Base-by-base conservation (phyloP, 1,140 invertebrate species). In the Glomeris maerens region DNA sequence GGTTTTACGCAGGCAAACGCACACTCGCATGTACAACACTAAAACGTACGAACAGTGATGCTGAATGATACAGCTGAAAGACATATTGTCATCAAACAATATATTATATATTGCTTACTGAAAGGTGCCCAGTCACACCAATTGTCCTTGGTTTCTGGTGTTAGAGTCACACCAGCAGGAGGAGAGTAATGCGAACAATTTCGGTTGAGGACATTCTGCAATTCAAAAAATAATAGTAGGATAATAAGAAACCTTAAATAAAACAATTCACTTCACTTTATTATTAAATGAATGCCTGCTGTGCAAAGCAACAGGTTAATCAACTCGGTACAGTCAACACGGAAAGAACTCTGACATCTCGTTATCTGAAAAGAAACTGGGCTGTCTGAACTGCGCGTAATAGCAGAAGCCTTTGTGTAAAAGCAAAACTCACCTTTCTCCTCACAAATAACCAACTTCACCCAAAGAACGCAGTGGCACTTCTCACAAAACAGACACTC, bases 41-140 rank as follows among this genome's bases (percentile, higher is more conserved):
- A 13, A 13, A 13, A 10, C 10, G 31, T 36, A 13, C 20, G 13
- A 20, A 36, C 31, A 13, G 13, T 36, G 31, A 36, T 13, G 31
- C 20, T n/a, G 31, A 13, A 36, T 36, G 13, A 17, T 1, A n/a
- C 23, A 17, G 45, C 1, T 28, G 10, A 1, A 28, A 14, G 7
- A 28, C n/a, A 10, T 28, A 47, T 26, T 36, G 1, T 28, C 10
- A 7, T 47, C 17, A 17, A 47, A 17, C 26, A 28, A 13, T 1
- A 47, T 31, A 28, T 17, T 7, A 31, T 13, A 28, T 28, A 17
- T 21, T 25, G 66, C 76, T 78, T 70, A 91, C 88, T 79, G 66
- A 95, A 96, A 10, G 91, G 92, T 39, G 78, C 74, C 85, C 91
- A 95, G 64, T 87, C 79, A 65, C 87, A 91, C 82, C 84, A 90